A percentile compares a stretch with the other conserved stretches of the same genome.
Conservation (phyloP, 2,888 invertebrate genomes). For the Stratiomys singularior region DNA sequence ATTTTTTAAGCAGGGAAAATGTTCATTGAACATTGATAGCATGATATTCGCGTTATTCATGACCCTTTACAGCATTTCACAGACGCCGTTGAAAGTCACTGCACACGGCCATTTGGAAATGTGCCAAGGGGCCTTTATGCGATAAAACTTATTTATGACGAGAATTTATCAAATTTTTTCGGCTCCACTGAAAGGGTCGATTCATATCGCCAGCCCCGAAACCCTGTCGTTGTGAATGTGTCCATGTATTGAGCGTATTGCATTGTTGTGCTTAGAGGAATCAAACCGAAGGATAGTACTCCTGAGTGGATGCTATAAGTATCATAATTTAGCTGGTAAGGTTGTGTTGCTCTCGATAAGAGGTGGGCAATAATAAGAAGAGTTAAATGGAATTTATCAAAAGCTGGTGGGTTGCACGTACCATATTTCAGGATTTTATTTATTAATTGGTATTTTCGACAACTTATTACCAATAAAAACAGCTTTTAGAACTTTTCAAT, state of each 20-base stretch:
- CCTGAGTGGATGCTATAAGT: neutral
- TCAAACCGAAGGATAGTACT: no score
- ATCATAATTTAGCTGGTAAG: neutral
- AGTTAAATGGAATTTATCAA: no score
- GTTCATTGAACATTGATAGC: slow-evolving; percentile 40
- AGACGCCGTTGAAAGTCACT: slow-evolving; percentile 28
- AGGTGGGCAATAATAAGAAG: neutral
- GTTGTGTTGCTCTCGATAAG: neutral
- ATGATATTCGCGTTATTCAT: slow-evolving; percentile 40
- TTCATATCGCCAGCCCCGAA: neutral
- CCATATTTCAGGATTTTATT: no score
- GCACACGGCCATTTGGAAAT: slow-evolving; percentile 40
- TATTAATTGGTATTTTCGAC: no score
- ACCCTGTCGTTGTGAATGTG: neutral
- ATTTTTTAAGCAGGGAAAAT: slow-evolving; percentile 11
- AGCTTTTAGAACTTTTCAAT: no score
- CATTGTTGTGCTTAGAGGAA: neutral
- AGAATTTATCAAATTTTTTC: slow-evolving; percentile 43
- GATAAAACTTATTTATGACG: slow-evolving; percentile 44
- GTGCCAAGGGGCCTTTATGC: slow-evolving; percentile 41
- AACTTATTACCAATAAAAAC: no score
- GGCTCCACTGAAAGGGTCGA: slow-evolving; percentile 25
- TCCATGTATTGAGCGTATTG: neutral
- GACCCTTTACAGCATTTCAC: neutral
- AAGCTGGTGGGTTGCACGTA: no score